Evolutionary conservation across 2,113 vertebrate species (phyloP).

Genomic region (Hemiscyllium ocellatum): DNA sequence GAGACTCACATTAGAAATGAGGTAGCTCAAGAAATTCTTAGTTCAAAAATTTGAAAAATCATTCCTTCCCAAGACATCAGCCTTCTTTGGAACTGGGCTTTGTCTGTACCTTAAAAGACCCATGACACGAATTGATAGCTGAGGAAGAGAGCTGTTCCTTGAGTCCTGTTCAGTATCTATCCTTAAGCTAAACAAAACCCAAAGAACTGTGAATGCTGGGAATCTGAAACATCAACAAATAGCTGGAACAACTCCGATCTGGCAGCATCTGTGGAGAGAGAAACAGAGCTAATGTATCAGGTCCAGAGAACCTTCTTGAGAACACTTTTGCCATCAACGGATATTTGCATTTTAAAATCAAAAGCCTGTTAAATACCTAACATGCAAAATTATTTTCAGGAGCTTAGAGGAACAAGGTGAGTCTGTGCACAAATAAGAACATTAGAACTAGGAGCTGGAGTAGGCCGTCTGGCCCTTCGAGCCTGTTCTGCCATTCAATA

Average conservation of each 20-base stretch:
- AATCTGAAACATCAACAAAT: no score
- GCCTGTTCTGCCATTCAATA: no score
- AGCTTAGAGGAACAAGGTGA: not conserved
- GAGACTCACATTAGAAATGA: not conserved
- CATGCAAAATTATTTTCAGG: not conserved
- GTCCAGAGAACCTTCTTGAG: no score
- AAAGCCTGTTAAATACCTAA: not conserved
- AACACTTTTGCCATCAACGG: no score
- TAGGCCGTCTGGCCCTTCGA: no score
- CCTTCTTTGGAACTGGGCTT: not conserved
- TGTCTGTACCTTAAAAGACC: not conserved
- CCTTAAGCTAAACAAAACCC: not conserved
- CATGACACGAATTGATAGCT: not conserved
- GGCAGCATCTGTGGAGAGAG: no score
- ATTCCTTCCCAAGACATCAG: not conserved
- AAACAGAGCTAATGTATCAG: no score
- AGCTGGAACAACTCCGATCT: no score
- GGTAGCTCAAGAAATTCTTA: not conserved
- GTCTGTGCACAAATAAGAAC: no score
- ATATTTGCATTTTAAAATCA: not conserved
- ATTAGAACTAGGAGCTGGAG: no score
- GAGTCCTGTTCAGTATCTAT: not conserved
- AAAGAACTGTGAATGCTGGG: no score
- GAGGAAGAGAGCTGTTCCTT: not conserved
- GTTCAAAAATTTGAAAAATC: not conserved